A percentile compares a stretch with the other conserved stretches of the same genome.
These are phyloP conservation scores for Pyrocephalus nanus DNA, from an alignment of 2,797 vertebrate species.

Conservation along the genomic window DNA sequence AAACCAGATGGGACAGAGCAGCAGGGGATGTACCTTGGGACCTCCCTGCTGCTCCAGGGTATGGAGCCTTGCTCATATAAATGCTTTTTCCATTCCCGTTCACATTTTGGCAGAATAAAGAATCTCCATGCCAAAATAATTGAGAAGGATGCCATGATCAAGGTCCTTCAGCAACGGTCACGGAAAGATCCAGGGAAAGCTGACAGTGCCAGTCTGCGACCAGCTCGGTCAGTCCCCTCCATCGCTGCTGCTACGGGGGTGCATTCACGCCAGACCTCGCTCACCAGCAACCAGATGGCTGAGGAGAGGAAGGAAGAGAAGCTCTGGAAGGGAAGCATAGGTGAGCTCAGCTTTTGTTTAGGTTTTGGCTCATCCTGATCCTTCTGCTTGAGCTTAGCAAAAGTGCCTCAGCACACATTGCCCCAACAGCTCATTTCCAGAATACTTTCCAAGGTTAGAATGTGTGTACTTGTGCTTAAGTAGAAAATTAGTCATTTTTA, in stretches of 20 bases:
- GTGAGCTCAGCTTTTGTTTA: constrained; percentile 60
- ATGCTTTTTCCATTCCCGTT: background rate
- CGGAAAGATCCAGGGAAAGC: constrained; percentile 80
- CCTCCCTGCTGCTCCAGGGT: background rate
- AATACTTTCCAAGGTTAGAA: background rate
- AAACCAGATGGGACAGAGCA: background rate
- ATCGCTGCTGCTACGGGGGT: constrained; percentile 73
- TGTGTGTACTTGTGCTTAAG: background rate
- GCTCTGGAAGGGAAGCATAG: constrained; percentile 81
- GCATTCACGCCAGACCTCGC: constrained; percentile 82
- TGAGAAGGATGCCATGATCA: constrained; percentile 90
- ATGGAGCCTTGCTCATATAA: background rate
- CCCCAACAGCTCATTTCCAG: background rate
- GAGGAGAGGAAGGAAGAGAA: constrained; percentile 84
- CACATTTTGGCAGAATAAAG: constrained; percentile 79
- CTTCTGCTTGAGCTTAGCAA: background rate
- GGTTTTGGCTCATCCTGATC: background rate
- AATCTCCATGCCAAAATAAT: constrained; percentile 89
- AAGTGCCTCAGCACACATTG: background rate
- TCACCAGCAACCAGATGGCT: constrained; percentile 75
- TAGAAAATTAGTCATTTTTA: background rate
- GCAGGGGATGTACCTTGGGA: fast-evolving
- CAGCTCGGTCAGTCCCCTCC: constrained; percentile 83
- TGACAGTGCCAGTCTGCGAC: constrained; percentile 78
- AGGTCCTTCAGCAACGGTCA: constrained; percentile 86